Base-by-base conservation (phyloP, 1,140 invertebrate species). In the Drosophila asahinai region DNA sequence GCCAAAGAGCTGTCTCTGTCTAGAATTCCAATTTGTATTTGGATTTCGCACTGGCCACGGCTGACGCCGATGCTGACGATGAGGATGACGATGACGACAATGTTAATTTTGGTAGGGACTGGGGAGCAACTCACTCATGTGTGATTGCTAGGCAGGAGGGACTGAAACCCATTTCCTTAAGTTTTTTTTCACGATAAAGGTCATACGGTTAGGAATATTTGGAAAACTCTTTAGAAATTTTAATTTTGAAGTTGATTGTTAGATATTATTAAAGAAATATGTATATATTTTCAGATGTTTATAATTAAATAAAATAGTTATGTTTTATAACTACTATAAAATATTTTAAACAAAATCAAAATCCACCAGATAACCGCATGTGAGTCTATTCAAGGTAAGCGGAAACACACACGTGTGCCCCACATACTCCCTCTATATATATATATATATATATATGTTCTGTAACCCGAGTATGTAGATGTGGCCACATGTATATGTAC, bases 11-110 rank as follows among this genome's bases (percentile, higher is more conserved):
- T 48, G 6, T 47, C 14, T 45, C 30, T 17, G n/a, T 19, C 40
- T 30, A 14, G 55, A 82, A 82, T 87, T 87, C 76, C 83, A 87
- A 83, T 86, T 86, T 81, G 68, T 73, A 66, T 81, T 74, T 74
- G 67, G 74, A 73, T 81, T 81, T 80, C 22, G 22, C 22, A 25
- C 22, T 25, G 22, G 22, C 22, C 22, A 25, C 22, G 22, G 22
- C 22, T 25, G 22, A 25, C 22, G 22, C 22, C 3, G 22, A 25
- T 25, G 22, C 22, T 25, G 22, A 48, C 47, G 27, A 70, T 60
- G 61, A 47, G 57, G 74, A 61, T 33, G 36, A 57, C 64, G 66
- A 42, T 42, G 67, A 71, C 33, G 68, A 72, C 25, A 57, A 68
- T 72, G 68, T 48, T 57, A 51, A 70, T 58, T 55, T 42, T 72